A percentile compares a stretch with the other conserved stretches of the same genome.
Conservation (phyloP, 1,140 invertebrate species). For the Cecropterus lyciades region DNA sequence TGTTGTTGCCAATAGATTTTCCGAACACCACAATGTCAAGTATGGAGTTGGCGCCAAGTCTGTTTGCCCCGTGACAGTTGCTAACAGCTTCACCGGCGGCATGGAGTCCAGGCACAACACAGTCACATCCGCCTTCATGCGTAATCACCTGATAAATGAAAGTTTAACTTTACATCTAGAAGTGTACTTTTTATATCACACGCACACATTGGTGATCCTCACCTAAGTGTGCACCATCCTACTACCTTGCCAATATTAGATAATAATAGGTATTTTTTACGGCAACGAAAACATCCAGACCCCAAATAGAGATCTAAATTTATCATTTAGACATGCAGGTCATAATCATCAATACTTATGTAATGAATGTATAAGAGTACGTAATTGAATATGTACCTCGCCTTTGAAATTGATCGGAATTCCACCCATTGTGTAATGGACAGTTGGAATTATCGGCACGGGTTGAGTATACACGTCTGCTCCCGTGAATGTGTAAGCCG, state of each 20-base stretch:
- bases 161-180: no score
- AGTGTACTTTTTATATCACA: no score
- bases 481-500: conserved; percentile 98
- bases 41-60: conserved; percentile 98
- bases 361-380: no score
- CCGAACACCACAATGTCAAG: conserved; percentile 99
- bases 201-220: no score
- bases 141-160: conserved; percentile 47
- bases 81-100: conserved; percentile 89
- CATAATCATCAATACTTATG: no score
- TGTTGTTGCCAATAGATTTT: conserved; percentile 95
- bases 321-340: no score
- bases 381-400: conserved; percentile 93
- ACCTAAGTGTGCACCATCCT: no score
- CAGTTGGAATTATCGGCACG: conserved; percentile 98
- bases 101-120: conserved; percentile 88
- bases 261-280: no score
- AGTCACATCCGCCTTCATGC: conserved; percentile 83
- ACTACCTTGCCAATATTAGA: no score
- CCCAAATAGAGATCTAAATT: no score
- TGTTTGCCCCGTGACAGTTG: conserved; percentile 97
- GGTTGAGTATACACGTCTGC: conserved; percentile 98
- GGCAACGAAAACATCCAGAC: no score
- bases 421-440: conserved; percentile 99
- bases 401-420: conserved; percentile 98